Conservation (phyloP, 2,113 vertebrate species). For the Opisthocomus hoazin region DNA sequence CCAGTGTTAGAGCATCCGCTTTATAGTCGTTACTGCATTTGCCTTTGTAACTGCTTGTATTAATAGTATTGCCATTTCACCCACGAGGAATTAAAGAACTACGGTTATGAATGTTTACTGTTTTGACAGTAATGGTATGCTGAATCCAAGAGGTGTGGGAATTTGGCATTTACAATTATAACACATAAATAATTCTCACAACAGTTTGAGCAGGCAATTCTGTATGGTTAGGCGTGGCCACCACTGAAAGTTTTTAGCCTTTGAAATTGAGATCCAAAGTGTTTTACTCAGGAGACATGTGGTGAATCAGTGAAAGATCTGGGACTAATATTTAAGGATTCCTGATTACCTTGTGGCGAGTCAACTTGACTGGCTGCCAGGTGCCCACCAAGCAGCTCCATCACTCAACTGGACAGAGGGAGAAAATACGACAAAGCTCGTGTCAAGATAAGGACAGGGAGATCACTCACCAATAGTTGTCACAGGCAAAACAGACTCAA, state of each 20-base stretch:
- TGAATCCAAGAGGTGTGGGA: background rate
- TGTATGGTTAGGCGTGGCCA: background rate
- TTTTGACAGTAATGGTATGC: background rate
- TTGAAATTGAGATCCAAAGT: background rate
- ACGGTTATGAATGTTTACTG: rapidly evolving
- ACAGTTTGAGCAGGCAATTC: background rate
- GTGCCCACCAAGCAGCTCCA: background rate
- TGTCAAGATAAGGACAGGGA: background rate
- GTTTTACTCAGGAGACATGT: background rate
- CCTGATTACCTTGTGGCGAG: background rate
- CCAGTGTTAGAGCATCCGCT: background rate
- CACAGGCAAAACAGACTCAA: background rate
- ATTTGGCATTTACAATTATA: background rate
- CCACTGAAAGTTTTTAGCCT: background rate
- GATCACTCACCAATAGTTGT: background rate
- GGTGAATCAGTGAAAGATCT: background rate
- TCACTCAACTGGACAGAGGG: background rate
- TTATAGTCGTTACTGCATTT: background rate
- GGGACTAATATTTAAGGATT: background rate
- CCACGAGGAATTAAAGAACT: background rate
- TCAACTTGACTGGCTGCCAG: background rate
- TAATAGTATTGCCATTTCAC: background rate
- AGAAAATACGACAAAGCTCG: background rate
- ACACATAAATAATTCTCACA: background rate
- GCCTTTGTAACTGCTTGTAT: background rate